Base-by-base conservation (phyloP, 2,888 invertebrate species). In the Stenurella melanura region DNA sequence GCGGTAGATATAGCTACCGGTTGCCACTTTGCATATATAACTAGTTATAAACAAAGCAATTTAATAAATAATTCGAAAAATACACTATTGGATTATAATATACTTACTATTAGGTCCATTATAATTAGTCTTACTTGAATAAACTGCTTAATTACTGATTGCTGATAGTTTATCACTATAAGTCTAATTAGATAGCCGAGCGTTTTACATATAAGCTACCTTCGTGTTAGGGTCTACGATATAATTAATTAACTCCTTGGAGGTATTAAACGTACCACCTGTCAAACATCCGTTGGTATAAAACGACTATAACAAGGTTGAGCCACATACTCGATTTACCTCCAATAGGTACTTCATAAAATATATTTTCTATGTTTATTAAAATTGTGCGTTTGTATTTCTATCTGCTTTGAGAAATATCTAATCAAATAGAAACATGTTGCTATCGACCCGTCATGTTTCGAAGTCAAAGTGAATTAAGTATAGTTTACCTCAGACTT, bases 191-290 rank as follows among this genome's bases (percentile, higher is more conserved):
- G n/a, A n/a, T 5, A n/a, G n/a, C 50, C 50, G 50, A 15, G 15
- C n/a, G 12, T 50, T 50, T 50, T n/a, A n/a, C n/a, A 50, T 50
- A n/a, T 50, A 2, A n/a, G n/a, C n/a, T 12, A n/a, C 50, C n/a
- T 50, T 42, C 42, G 42, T n/a, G 50, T n/a, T 50, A 6, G n/a
- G 50, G n/a, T 50, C 15, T 50, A n/a, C 15, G n/a, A 50, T 50
- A n/a, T 50, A 42, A 42, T 42, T 50, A n/a, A 50, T 7, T n/a
- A n/a, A 50, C 50, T 50, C 6, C 50, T 50, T 50, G n/a, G 50
- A n/a, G n/a, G 50, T n/a, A 50, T 50, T 50, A n/a, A 50, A 50
- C 50, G n/a, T n/a, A 50, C n/a, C n/a, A 50, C 50, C 50, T 50
- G 50, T 50, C 50, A n/a, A 4, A n/a, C n/a, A 50, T 9, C 50